A percentile compares a stretch with the other conserved stretches of the same genome.
Conservation (phyloP, 2,888 invertebrate species). For the Pollenia labialis region DNA sequence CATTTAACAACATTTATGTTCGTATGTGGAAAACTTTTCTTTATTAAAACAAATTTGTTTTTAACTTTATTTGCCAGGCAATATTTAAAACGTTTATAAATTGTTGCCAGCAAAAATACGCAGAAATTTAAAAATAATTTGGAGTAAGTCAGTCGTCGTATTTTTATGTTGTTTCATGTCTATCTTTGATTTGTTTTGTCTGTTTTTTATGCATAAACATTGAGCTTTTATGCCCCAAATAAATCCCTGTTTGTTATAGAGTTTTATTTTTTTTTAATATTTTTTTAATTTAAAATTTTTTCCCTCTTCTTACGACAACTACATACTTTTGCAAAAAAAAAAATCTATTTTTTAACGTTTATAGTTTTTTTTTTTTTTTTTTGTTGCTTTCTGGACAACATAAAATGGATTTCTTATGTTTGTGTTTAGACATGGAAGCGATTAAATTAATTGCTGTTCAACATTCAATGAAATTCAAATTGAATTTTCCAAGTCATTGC, state of each 20-base stretch:
- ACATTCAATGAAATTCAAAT: conserved; percentile 72
- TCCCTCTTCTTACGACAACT: conserved; percentile 10
- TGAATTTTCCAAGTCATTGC: conserved; percentile 68
- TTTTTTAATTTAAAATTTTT: conserved; percentile 17
- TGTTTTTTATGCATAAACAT: conserved; percentile 72
- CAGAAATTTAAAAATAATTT: conserved; percentile 33
- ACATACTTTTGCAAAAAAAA: conserved; percentile 26
- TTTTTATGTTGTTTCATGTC: conserved; percentile 70
- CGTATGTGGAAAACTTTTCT: conserved; percentile 42
- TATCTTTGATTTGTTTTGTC: conserved; percentile 74
- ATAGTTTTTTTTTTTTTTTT: conserved; percentile 4
- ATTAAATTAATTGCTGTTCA: conserved; percentile 74
- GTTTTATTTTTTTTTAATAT: conserved; percentile 30
- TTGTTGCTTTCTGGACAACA: conserved; percentile 57
- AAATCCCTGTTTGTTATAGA: conserved; percentile 68
- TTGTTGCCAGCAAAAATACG: conserved; percentile 2
- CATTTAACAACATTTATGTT: conserved; percentile 40
- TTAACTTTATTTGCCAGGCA: not conserved
- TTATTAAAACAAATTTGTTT: not conserved
- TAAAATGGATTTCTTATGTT: conserved; percentile 74
- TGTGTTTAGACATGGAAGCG: conserved; percentile 73
- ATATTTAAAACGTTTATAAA: conserved; percentile 37
- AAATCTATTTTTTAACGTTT: not conserved
- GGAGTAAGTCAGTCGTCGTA: conserved; percentile 12
- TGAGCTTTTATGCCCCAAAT: conserved; percentile 73